Evolutionary conservation across 2,888 invertebrate species (phyloP), one percentile per base, ranked within the genome.

Genomic region (Sepiola atlantica): DNA sequence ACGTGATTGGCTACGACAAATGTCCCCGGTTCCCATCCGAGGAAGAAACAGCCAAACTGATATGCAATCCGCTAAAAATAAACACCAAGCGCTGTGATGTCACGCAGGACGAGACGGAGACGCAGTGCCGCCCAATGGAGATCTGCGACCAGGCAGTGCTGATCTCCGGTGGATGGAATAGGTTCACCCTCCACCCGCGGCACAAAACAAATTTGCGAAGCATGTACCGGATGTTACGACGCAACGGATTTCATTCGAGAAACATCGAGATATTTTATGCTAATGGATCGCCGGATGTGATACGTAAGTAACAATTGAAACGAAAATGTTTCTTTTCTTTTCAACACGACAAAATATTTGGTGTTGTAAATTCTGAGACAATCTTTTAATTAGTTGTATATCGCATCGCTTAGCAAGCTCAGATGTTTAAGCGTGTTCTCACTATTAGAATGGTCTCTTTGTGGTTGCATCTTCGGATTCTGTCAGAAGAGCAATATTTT

Each of bases 261-360:
- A 97, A 98, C 95, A 97, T 98, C 94, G 97, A 98, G 95, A 97
- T 97, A 14, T 98, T 98, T 96, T 98, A 97, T 95, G 98, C 97
- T 61, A 98, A 98, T 95, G 98, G 98, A 93, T 96, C 97, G 10
- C 95, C 95, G 45, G 96, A 96, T 28, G 95, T 97, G n/a, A 95
- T 96, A 95, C 96, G 97, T 97, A 96, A 96, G 96, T 96, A 91
- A 92, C 35, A 54, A 20, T 57, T 91, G 10, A 45, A 45, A 45
- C 45, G n/a, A n/a, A n/a, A n/a, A n/a, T 91, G 20, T 35, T 35
- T 91, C 32, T 45, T 93, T 55, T 54, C 6, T 45, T 91, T 45
- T n/a, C 28, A 35, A 28, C 61, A 61, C 24, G 8, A 61, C 24
- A 61, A 24, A 61, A 24, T 24, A 61, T 61, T 2, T 8, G 1